Percentiles rank a stretch among this genome's conserved stretches.
Conservation (phyloP, 2,113 vertebrate species). For the Ploceus nigricollis region DNA sequence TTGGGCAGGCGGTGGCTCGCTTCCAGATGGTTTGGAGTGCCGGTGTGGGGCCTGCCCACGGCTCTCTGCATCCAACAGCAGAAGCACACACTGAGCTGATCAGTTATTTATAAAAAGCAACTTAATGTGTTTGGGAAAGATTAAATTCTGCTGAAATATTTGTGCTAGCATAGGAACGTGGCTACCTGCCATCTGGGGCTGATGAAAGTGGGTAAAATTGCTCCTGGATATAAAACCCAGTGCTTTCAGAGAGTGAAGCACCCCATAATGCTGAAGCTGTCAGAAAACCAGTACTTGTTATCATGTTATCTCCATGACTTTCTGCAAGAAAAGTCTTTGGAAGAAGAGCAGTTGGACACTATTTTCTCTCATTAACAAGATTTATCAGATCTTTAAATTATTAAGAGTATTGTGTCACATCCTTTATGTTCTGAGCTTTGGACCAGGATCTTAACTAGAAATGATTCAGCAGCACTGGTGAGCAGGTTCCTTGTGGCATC, state of each 20-base stretch:
- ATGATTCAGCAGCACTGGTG: neutral
- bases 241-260: neutral
- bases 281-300: neutral
- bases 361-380: neutral
- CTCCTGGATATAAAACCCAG: neutral
- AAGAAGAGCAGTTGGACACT: neutral
- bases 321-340: neutral
- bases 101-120: neutral
- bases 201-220: neutral
- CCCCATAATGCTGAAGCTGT: neutral
- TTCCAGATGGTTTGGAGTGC: neutral
- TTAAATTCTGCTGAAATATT: slow-evolving; percentile 31
- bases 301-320: neutral
- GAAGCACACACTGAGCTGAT: neutral
- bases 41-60: neutral
- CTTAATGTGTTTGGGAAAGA: slow-evolving; percentile 39
- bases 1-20: neutral
- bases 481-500: neutral
- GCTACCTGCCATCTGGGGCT: neutral
- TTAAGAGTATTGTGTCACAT: neutral
- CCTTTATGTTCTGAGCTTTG: neutral
- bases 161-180: neutral
- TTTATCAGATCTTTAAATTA: neutral
- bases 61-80: neutral
- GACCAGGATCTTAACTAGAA: neutral